These are phyloP conservation scores for Mactra quadrangularis DNA, from an alignment of 1,140 invertebrate genomes.

Conservation along the genomic window DNA sequence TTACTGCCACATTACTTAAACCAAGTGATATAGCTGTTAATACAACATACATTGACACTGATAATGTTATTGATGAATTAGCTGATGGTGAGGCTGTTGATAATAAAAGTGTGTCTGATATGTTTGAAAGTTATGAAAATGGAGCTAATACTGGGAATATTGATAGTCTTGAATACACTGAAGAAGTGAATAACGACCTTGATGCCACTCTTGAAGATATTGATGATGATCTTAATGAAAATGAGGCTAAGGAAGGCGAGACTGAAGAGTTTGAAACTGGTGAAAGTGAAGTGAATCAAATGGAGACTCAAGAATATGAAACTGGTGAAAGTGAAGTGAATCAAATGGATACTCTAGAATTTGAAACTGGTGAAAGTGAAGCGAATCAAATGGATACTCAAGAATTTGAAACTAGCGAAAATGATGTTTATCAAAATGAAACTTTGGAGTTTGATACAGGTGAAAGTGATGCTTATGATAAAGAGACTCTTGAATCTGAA, in stretches of 20 bases:
- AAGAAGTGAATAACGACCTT: neutral
- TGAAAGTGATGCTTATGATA: too few relatives aligned
- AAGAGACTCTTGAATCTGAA: too few relatives aligned
- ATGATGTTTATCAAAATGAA: too few relatives aligned
- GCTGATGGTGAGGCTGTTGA: too few relatives aligned
- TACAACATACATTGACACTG: neutral
- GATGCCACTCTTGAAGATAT: neutral
- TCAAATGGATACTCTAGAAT: neutral
- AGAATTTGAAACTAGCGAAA: neutral
- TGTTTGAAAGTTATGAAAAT: constrained; percentile 11
- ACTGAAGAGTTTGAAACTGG: neutral
- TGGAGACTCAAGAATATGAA: neutral
- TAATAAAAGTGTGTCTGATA: neutral
- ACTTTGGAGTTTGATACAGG: too few relatives aligned
- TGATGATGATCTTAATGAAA: neutral
- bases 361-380: neutral
- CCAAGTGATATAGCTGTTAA: neutral
- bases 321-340: too few relatives aligned
- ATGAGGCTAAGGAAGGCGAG: neutral
- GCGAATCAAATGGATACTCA: too few relatives aligned
- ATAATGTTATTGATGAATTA: too few relatives aligned
- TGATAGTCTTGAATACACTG: constrained; percentile 2
- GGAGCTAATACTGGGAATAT: neutral
- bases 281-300: neutral
- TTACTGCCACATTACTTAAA: neutral